phyloP scores from a whole-genome alignment of 2,888 invertebrate genomes.

The Drosophila fungiperda region DNA sequence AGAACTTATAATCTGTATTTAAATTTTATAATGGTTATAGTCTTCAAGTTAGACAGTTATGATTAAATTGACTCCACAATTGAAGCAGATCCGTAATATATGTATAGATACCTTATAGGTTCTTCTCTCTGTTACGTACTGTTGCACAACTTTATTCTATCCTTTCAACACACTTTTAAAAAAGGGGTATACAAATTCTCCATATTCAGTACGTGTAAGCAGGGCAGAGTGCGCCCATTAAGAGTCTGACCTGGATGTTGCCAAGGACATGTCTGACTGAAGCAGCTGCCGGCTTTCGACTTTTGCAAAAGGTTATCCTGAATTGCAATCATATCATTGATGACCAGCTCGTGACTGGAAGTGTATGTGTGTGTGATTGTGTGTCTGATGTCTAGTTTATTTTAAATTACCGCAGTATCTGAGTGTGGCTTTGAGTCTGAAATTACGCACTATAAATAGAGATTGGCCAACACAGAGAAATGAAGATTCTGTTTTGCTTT shows the following conservation, averaged over 20 bases:
- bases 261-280: constrained; percentile 35
- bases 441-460: constrained; percentile 57
- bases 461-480: constrained; percentile 12
- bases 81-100: not conserved
- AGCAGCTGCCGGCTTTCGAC: constrained; percentile 19
- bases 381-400: constrained; percentile 30
- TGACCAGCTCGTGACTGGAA: not conserved
- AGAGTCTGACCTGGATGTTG: constrained; percentile 21
- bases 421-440: constrained; percentile 27
- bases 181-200: not conserved
- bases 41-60: not conserved
- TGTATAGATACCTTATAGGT: not conserved
- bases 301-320: constrained; percentile 6
- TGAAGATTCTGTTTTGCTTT: constrained; percentile 1
- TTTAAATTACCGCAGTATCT: constrained; percentile 36
- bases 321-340: constrained; percentile 41
- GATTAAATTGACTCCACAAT: not conserved
- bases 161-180: not conserved
- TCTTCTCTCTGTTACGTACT: not conserved
- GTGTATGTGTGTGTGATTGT: not conserved
- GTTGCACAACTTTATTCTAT: not conserved
- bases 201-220: not conserved
- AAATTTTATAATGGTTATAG: no score
- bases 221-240: constrained; percentile 4
- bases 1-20: not conserved